These are phyloP conservation scores for Lytechinus variegatus DNA, from an alignment of 35 echinoderm and acorn worm genomes.

Conservation along the genomic window DNA sequence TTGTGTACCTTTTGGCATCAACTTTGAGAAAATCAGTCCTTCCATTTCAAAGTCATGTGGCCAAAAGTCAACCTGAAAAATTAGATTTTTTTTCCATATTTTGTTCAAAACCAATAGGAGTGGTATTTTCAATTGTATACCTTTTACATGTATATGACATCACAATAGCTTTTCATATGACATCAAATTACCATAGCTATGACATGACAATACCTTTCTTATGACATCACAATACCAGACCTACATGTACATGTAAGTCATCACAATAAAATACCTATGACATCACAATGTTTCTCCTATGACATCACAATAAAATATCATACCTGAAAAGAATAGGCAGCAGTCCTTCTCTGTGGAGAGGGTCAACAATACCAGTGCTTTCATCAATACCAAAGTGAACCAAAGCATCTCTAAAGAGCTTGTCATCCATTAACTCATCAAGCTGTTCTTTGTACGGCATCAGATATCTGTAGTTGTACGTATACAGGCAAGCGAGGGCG, in stretches of 20 bases:
- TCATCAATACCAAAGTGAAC: constrained; percentile 91
- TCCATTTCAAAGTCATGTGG: too few species aligned
- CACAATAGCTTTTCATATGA: not conserved
- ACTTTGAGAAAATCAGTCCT: too few species aligned
- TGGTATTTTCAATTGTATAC: not conserved
- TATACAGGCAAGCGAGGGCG: constrained; percentile 78
- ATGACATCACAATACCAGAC: not conserved
- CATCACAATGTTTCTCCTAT: not conserved
- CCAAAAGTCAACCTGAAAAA: too few species aligned
- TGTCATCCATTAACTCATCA: constrained; percentile 77
- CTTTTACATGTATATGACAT: not conserved
- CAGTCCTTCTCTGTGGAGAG: constrained; percentile 81
- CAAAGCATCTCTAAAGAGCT: constrained; percentile 78
- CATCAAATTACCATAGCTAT: not conserved
- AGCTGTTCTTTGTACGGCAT: constrained; percentile 84
- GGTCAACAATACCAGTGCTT: constrained; percentile 69
- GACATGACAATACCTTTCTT: not conserved
- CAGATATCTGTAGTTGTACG: constrained; percentile 90
- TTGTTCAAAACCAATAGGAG: too few species aligned
- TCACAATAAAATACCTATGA: not conserved
- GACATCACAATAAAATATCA: not conserved
- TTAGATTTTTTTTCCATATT: too few species aligned
- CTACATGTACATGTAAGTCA: too few species aligned
- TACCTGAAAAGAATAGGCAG: constrained; percentile 87
- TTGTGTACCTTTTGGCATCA: too few species aligned